A percentile compares a stretch with the other conserved stretches of the same genome.
Evolutionary conservation across 1,140 invertebrate genomes (phyloP).

Genomic region (Dreissena rostriformis): DNA sequence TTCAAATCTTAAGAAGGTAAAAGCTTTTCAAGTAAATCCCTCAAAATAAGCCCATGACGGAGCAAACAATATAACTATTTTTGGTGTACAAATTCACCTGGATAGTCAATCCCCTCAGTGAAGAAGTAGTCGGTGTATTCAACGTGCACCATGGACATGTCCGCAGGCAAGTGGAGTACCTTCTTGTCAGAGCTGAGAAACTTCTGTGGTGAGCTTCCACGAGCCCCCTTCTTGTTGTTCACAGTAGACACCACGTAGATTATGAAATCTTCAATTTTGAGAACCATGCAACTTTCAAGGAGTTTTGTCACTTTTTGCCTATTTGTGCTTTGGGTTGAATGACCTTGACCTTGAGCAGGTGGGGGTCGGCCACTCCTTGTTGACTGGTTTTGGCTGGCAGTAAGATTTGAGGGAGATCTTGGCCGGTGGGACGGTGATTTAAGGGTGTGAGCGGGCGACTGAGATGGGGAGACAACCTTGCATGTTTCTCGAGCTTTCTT

Average conservation of each 20-base stretch:
- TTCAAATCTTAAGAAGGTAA: no score
- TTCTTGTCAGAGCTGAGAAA: slow-evolving; percentile 94
- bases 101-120: slow-evolving; percentile 95
- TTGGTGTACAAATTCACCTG: slow-evolving; percentile 85
- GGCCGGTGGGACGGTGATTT: slow-evolving; percentile 10
- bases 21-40: no score
- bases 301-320: slow-evolving; percentile 89
- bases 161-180: slow-evolving; percentile 90
- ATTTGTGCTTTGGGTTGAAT: slow-evolving; percentile 60
- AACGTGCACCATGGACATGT: slow-evolving; percentile 94
- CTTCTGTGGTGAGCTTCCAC: slow-evolving; percentile 86
- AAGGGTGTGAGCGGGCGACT: slow-evolving; percentile 58
- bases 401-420: slow-evolving; percentile 9
- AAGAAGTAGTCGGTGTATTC: slow-evolving; percentile 99
- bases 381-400: slow-evolving; percentile 33
- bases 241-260: slow-evolving; percentile 83
- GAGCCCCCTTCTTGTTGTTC: slow-evolving; percentile 80
- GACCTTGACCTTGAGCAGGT: slow-evolving; percentile 39
- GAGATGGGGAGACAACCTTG: slow-evolving; percentile 60
- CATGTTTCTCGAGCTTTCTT: slow-evolving; percentile 64
- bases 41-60: no score
- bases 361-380: background rate
- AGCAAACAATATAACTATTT: background rate
- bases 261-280: slow-evolving; percentile 91
- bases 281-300: slow-evolving; percentile 94